Base-by-base conservation (phyloP, 2,113 vertebrate species). In the Cephalophus harveyi region DNA sequence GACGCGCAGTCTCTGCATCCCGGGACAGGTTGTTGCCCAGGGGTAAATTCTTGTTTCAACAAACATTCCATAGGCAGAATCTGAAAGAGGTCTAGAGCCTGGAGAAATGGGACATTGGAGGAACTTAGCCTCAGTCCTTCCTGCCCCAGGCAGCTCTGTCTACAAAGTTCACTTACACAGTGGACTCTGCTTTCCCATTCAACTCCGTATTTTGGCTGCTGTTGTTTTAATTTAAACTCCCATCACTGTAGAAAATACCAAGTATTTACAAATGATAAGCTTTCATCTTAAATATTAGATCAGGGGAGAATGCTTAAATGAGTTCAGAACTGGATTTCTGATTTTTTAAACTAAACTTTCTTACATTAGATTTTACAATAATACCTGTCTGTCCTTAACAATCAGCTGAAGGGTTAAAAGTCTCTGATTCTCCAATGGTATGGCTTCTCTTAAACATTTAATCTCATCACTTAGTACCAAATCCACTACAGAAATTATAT, bases 351-450 rank as follows among this genome's bases (percentile, higher is more conserved):
- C 14, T 54, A 84, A 57, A 94, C 86, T 78, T 97, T 94, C 91
- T 87, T 79, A 57, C 81, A 96, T 83, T 89, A 87, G 64, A 71
- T 97, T 95, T 97, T 81, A 81, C 40, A 71, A 36, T 88, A 91
- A 86, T 93, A 92, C 86, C 57, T 97, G 54, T 67, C 59, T 97
- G 89, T 93, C 92, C 57, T 82, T 57, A 94, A 76, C 93, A 91
- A 94, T 95, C 85, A 95, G 76, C 16, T 33, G 59, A 64, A 84
- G 91, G 60, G 71, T 46, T 54, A 67, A 97, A 97, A 94, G 19
- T 17, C 30, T 62, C 74, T 83, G 50, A 21, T 55, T 55, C 57
- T 33, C 40, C 87, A 95, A 78, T 78, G 30, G 50, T 92, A 89
- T 78, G 28, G 64, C 28, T 88, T 84, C 60, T 85, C 54, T 94